Evolutionary conservation across 2,113 vertebrate genomes (phyloP).

Genomic region (Peromyscus maniculatus): DNA sequence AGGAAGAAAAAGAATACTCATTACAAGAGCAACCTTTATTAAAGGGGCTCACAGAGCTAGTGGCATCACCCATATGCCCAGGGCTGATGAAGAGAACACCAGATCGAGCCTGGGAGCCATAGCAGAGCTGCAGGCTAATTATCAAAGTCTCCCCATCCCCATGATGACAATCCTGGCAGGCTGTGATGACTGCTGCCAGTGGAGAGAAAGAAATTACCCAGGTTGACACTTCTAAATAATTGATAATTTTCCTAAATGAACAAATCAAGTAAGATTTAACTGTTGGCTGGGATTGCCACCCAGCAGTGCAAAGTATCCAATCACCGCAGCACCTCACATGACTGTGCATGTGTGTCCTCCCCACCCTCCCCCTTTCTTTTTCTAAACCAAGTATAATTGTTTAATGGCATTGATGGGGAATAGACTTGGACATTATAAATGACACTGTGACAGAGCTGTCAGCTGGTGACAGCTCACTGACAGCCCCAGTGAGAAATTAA

Average conservation of each 20-base stretch:
- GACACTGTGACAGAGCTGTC: slow-evolving; percentile 89
- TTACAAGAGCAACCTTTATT: slow-evolving; percentile 66
- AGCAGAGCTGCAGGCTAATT: neutral
- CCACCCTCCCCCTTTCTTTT: slow-evolving; percentile 72
- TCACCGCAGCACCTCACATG: slow-evolving; percentile 81
- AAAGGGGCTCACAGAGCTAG: slow-evolving; percentile 56
- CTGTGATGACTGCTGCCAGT: neutral
- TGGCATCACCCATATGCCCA: slow-evolving; percentile 61
- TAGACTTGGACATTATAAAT: slow-evolving; percentile 90
- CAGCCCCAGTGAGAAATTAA: slow-evolving; percentile 89
- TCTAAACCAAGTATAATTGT: slow-evolving; percentile 84
- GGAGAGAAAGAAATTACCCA: slow-evolving; percentile 70
- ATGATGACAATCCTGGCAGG: slow-evolving; percentile 43
- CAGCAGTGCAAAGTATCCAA: slow-evolving; percentile 82
- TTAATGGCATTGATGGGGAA: slow-evolving; percentile 89
- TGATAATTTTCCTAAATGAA: slow-evolving; percentile 85
- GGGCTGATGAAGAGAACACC: slow-evolving; percentile 49
- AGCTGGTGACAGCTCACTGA: slow-evolving; percentile 87
- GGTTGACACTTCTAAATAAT: slow-evolving; percentile 81
- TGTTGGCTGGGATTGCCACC: slow-evolving; percentile 77
- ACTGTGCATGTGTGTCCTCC: neutral
- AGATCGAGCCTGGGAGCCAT: neutral
- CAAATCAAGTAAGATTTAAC: slow-evolving; percentile 80
- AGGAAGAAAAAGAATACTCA: neutral
- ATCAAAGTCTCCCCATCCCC: slow-evolving; percentile 47